Evolutionary conservation across 1,140 invertebrate genomes (phyloP).

Genomic region (Lepidurus arcticus): DNA sequence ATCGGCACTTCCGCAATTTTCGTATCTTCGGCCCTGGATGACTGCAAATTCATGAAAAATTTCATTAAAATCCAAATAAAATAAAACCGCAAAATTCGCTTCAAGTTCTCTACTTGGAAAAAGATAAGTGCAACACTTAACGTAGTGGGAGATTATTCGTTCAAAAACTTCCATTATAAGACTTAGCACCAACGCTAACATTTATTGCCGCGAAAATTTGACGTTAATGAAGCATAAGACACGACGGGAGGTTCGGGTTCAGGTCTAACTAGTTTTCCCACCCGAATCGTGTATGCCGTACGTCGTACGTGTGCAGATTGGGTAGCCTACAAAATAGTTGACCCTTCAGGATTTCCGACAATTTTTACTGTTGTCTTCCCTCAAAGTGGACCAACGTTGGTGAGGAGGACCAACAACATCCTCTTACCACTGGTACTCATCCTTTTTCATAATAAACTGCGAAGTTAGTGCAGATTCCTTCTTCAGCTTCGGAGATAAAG

Average conservation of each 20-base stretch:
- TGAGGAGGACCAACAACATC: neutral
- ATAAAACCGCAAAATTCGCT: neutral
- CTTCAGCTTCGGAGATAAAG: neutral
- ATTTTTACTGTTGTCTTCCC: neutral
- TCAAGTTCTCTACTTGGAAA: no score
- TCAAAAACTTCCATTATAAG: no score
- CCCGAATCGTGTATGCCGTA: neutral
- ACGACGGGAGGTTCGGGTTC: neutral
- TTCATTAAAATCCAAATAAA: slow-evolving; percentile 20
- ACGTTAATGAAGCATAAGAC: neutral
- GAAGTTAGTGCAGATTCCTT: neutral
- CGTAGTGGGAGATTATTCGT: no score
- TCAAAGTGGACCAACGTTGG: neutral
- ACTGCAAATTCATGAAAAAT: neutral
- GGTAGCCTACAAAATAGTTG: neutral
- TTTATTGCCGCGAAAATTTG: no score
- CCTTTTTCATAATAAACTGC: no score
- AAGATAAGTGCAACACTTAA: no score
- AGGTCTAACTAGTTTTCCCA: neutral
- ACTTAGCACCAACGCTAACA: no score
- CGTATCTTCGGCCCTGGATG: slow-evolving; percentile 6
- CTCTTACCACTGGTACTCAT: neutral
- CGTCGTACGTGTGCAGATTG: neutral
- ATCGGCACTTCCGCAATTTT: slow-evolving; percentile 13
- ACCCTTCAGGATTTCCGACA: neutral